phyloP scores from a whole-genome alignment of 30 jellyfish, hydroid and myxozoan genomes.

The Phacellophora camtschatica region DNA sequence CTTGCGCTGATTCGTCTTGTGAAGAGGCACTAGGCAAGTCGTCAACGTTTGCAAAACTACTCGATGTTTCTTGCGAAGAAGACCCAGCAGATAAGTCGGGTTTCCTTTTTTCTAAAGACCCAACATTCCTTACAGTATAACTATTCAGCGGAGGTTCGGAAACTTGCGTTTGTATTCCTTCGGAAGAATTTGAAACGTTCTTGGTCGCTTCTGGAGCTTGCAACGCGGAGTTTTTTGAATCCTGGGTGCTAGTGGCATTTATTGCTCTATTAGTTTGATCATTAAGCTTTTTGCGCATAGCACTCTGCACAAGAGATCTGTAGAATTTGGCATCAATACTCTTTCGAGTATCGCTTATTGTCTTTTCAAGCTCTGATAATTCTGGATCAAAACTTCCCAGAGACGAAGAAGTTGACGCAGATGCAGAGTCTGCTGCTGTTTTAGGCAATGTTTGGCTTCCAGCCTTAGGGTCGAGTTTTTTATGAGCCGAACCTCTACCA shows the following conservation, averaged over 20 bases:
- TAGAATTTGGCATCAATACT: conserved; percentile 97
- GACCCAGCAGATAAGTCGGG: not conserved
- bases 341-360: conserved; percentile 89
- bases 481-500: not conserved
- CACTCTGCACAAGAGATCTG: conserved; percentile 70
- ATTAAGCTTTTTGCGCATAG: not conserved
- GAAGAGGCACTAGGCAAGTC: not conserved
- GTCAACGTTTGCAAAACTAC: not conserved
- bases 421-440: not conserved
- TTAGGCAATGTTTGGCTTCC: not conserved
- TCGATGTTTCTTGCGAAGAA: not conserved
- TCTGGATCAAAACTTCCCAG: conserved; percentile 84
- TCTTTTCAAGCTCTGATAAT: conserved; percentile 84
- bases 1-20: not conserved
- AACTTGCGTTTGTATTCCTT: not conserved
- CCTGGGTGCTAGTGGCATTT: not conserved
- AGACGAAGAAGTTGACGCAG: conserved; percentile 34
- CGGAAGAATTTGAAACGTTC: not conserved
- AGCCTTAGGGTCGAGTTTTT: not conserved
- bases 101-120: too few relatives aligned
- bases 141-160: too few relatives aligned
- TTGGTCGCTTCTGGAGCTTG: not conserved
- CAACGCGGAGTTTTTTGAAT: not conserved
- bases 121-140: too few relatives aligned
- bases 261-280: not conserved